Evolutionary conservation across 2,113 vertebrate genomes (phyloP).

Genomic region (Centropus bengalensis): DNA sequence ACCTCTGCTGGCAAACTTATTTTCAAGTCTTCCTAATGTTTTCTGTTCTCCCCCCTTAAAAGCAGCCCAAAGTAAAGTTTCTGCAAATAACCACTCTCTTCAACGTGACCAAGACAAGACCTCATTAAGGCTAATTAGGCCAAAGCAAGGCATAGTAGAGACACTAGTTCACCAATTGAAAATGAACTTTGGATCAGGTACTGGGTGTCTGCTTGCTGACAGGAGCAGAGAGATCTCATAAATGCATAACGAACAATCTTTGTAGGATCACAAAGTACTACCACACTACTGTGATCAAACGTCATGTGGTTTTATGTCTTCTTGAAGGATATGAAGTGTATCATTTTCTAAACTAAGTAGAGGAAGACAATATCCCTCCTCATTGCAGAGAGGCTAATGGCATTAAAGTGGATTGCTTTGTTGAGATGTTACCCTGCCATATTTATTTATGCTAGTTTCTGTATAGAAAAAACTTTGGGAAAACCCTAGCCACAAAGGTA

Average conservation of each 20-base stretch:
- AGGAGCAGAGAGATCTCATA: background rate
- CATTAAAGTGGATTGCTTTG: background rate
- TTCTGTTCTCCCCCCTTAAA: slow-evolving; percentile 5
- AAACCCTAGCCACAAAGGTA: background rate
- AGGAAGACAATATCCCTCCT: background rate
- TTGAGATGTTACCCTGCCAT: background rate
- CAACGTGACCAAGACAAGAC: slow-evolving; percentile 3
- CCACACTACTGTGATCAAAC: background rate
- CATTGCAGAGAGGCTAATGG: background rate
- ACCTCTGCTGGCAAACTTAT: background rate
- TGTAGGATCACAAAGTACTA: background rate
- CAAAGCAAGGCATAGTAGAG: background rate
- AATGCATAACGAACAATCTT: background rate
- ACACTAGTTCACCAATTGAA: background rate
- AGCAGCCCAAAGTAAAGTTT: slow-evolving; percentile 16
- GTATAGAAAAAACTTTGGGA: background rate
- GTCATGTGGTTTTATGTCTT: background rate
- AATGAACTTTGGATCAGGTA: background rate
- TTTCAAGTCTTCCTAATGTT: background rate
- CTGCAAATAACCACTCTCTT: background rate
- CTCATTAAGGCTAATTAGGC: slow-evolving; percentile 37
- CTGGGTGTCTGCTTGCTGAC: background rate
- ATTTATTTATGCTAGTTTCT: background rate
- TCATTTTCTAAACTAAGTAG: background rate
- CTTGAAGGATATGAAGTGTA: background rate